Evolutionary conservation across 2,888 invertebrate genomes (phyloP).

Genomic region (Tupiocoris notatus): DNA sequence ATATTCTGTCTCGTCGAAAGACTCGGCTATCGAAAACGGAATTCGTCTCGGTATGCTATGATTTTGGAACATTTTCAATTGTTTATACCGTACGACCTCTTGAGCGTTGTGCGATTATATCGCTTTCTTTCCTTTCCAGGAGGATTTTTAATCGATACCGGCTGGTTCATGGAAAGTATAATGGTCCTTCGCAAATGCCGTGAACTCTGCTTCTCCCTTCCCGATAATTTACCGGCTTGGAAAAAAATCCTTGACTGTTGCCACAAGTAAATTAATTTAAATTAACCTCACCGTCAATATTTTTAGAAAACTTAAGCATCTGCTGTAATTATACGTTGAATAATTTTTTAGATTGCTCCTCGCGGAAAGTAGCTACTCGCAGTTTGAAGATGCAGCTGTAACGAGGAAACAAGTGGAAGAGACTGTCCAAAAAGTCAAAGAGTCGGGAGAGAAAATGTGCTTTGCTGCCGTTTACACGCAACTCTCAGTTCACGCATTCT

Average conservation of each 20-base stretch:
- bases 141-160: slow-evolving; percentile 82
- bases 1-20: slow-evolving; percentile 18
- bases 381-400: slow-evolving; percentile 72
- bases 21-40: slow-evolving; percentile 45
- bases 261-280: slow-evolving; percentile 69
- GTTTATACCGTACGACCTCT: too few relatives aligned
- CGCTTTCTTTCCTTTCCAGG: too few relatives aligned
- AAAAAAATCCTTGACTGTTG: slow-evolving; percentile 77
- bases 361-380: slow-evolving; percentile 78
- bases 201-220: slow-evolving; percentile 61
- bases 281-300: too few relatives aligned
- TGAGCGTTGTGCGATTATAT: too few relatives aligned
- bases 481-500: slow-evolving; percentile 78
- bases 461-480: slow-evolving; percentile 76
- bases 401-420: slow-evolving; percentile 65
- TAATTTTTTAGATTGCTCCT: slow-evolving; percentile 61
- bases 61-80: not conserved
- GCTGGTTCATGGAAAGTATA: slow-evolving; percentile 79
- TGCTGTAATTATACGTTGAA: not conserved
- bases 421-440: slow-evolving; percentile 58
- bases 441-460: slow-evolving; percentile 56
- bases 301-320: too few relatives aligned
- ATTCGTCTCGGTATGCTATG: slow-evolving; percentile 45
- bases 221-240: slow-evolving; percentile 61
- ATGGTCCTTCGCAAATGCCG: slow-evolving; percentile 69